A percentile compares a stretch with the other conserved stretches of the same genome.
phyloP scores from a whole-genome alignment of 2,888 invertebrate species.

The Lasioglossum morio region DNA sequence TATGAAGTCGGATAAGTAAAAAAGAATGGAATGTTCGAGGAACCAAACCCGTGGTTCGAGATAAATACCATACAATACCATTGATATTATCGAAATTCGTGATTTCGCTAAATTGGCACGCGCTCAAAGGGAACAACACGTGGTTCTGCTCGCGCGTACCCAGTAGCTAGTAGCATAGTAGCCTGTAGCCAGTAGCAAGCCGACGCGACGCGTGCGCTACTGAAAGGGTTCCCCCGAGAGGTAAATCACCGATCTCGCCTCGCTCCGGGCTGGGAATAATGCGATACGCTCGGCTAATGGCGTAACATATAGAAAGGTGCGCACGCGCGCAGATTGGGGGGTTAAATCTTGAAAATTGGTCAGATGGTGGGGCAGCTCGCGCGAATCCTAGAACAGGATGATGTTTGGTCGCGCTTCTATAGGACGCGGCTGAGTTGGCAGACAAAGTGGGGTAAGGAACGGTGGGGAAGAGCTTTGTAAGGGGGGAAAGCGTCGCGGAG shows the following conservation, averaged over 20 bases:
- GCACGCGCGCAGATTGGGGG: slow-evolving; percentile 23
- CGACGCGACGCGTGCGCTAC: slow-evolving; percentile 16
- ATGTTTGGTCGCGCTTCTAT: slow-evolving; percentile 17
- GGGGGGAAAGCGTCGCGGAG: background rate
- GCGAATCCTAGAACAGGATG: slow-evolving; percentile 43
- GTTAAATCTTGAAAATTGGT: slow-evolving; percentile 21
- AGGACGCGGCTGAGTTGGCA: slow-evolving; percentile 18
- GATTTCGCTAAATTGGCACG: background rate
- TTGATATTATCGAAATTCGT: background rate
- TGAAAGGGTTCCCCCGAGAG: background rate
- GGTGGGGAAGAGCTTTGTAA: slow-evolving; percentile 20
- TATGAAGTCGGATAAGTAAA: too few species aligned
- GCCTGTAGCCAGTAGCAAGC: background rate
- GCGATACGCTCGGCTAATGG: slow-evolving; percentile 22
- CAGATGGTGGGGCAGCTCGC: slow-evolving; percentile 19
- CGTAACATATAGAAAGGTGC: background rate
- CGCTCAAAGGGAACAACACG: slow-evolving; percentile 26
- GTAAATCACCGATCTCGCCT: slow-evolving; percentile 2
- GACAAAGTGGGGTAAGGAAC: slow-evolving; percentile 28
- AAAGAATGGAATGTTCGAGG: too few species aligned
- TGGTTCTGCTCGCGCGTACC: slow-evolving; percentile 18
- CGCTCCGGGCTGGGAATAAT: background rate
- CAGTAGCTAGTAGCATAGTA: background rate
- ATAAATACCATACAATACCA: too few species aligned
- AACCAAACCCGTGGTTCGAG: too few species aligned